phyloP scores from a whole-genome alignment of 1,140 invertebrate genomes.

The Ceratitis capitata region DNA sequence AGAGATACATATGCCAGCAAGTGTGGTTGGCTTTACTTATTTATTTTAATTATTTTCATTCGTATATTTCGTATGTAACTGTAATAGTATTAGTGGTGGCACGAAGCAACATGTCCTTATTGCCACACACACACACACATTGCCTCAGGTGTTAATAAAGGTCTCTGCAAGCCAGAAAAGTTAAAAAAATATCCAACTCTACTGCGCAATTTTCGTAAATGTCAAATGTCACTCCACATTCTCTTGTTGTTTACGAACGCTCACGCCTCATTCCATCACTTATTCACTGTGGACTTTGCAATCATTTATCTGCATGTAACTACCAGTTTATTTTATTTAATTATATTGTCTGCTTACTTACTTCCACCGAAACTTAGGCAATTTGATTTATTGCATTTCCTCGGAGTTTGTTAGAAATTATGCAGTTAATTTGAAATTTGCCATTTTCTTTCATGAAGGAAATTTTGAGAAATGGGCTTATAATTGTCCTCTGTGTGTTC shows the following conservation, averaged over 20 bases:
- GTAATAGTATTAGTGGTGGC: not conserved
- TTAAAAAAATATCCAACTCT: too few species aligned
- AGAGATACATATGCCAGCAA: not conserved
- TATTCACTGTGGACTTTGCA: not conserved
- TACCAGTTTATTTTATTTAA: conserved; percentile 3
- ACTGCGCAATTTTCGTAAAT: conserved; percentile 9
- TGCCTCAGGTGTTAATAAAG: not conserved
- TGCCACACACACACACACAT: not conserved
- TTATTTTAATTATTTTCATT: conserved; percentile 20
- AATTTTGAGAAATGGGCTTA: not conserved
- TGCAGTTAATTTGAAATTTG: not conserved
- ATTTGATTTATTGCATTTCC: conserved; percentile 11
- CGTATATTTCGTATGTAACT: not conserved
- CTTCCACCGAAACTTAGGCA: not conserved
- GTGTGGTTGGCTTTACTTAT: not conserved
- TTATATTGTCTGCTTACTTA: not conserved
- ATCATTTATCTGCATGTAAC: conserved; percentile 8
- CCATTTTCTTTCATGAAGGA: not conserved
- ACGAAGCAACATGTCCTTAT: not conserved
- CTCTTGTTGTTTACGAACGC: not conserved
- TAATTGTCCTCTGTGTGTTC: not conserved
- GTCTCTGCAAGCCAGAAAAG: not conserved
- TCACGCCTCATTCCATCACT: not conserved
- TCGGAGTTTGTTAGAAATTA: not conserved
- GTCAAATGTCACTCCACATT: not conserved